Percentiles rank a stretch among this genome's conserved stretches.
phyloP scores from a whole-genome alignment of 2,113 vertebrate genomes.

The Micronycteris hirsuta region DNA sequence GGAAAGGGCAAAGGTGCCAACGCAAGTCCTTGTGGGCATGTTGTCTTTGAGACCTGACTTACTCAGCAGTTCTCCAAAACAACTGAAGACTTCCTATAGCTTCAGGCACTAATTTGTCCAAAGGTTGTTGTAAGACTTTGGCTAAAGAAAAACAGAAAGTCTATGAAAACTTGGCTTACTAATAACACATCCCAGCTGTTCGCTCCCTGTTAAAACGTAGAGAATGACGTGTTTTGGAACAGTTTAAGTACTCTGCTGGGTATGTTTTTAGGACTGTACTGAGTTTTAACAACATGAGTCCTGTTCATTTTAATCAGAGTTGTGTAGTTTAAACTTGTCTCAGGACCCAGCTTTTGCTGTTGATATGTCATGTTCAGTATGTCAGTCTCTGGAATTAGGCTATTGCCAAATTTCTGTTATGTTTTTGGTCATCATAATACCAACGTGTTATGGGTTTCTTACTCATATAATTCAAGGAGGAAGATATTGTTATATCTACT shows the following conservation, averaged over 20 bases:
- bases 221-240: slow-evolving; percentile 73
- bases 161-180: slow-evolving; percentile 74
- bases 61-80: slow-evolving; percentile 75
- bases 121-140: slow-evolving; percentile 76
- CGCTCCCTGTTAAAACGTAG: slow-evolving; percentile 60
- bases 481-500: slow-evolving; percentile 13
- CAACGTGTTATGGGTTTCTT: neutral
- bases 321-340: neutral
- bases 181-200: slow-evolving; percentile 82
- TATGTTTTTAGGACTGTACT: slow-evolving; percentile 40
- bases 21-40: neutral
- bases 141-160: slow-evolving; percentile 81
- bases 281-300: slow-evolving; percentile 41
- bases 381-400: slow-evolving; percentile 13
- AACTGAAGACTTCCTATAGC: slow-evolving; percentile 79
- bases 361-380: neutral
- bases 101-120: slow-evolving; percentile 81
- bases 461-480: slow-evolving; percentile 21
- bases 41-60: slow-evolving; percentile 37
- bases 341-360: neutral
- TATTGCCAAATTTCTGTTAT: slow-evolving; percentile 16
- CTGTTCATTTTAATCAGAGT: slow-evolving; percentile 58
- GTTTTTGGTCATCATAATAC: neutral
- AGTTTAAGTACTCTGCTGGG: slow-evolving; percentile 39
- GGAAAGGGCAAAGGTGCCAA: slow-evolving; percentile 62